Conservation (phyloP, 1,140 invertebrate species). For the Nasonia vitripennis region DNA sequence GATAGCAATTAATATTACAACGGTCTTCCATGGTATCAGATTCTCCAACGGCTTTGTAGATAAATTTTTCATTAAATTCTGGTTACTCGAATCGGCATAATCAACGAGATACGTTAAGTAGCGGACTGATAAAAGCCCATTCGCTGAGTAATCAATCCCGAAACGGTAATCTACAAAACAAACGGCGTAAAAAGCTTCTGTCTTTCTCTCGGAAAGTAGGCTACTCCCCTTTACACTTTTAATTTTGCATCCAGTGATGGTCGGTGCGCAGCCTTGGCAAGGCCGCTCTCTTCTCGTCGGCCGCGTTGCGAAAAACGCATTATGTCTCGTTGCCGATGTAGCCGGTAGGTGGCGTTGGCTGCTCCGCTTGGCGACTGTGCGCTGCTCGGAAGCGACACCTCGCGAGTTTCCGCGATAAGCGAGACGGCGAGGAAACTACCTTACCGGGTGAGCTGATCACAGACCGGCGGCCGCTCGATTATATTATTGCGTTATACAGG, state of each 20-base stretch:
- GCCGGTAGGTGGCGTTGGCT: not conserved
- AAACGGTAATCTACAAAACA: too few relatives aligned
- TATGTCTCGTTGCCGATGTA: not conserved
- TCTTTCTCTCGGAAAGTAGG: not conserved
- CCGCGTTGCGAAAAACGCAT: not conserved
- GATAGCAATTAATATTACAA: conserved; percentile 8
- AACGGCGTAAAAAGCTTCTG: not conserved
- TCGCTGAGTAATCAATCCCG: too few relatives aligned
- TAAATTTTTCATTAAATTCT: not conserved
- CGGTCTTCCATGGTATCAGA: not conserved
- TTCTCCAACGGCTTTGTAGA: not conserved
- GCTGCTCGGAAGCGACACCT: not conserved
- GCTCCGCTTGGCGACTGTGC: not conserved
- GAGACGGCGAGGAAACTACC: too few relatives aligned
- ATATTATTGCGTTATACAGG: conserved; percentile 36
- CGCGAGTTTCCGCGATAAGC: not conserved
- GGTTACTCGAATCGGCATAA: too few relatives aligned
- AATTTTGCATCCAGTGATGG: conserved; percentile 2
- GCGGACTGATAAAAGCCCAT: too few relatives aligned
- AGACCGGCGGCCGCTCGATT: not conserved
- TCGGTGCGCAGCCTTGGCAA: conserved; percentile 71
- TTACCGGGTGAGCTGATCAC: not conserved
- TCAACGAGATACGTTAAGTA: too few relatives aligned
- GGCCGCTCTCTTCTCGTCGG: conserved; percentile 60
- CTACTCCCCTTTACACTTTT: conserved; percentile 8